phyloP scores from a whole-genome alignment of 2,888 invertebrate species.

The Epicampocera succincta region DNA sequence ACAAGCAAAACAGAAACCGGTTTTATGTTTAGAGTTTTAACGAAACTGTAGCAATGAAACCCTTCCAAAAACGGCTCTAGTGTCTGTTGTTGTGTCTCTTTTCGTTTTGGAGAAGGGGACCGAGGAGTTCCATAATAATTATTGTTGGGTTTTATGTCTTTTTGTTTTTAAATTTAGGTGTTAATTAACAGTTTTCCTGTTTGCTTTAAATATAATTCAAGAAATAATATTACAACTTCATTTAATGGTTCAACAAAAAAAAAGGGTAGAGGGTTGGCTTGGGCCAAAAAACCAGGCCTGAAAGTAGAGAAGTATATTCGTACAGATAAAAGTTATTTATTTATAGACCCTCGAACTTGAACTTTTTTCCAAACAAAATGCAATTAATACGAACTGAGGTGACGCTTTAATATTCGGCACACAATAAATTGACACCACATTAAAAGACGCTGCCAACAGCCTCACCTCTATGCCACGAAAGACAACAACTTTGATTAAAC shows the following conservation, averaged over 20 bases:
- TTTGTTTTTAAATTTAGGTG: conserved; percentile 60
- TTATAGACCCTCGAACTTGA: conserved; percentile 31
- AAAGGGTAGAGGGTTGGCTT: conserved; percentile 38
- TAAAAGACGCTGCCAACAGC: background rate
- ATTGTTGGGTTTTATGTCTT: conserved; percentile 37
- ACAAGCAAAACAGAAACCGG: conserved; percentile 4
- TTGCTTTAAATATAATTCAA: conserved; percentile 2
- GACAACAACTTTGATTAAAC: conserved; percentile 36
- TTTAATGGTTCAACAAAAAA: background rate
- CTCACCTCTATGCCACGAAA: background rate
- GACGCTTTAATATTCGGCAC: conserved; percentile 6
- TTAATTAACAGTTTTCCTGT: conserved; percentile 53
- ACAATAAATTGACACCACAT: background rate
- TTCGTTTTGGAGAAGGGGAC: background rate
- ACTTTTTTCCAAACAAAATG: background rate
- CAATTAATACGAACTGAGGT: conserved; percentile 24
- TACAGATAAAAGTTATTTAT: background rate
- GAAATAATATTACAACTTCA: conserved; percentile 45
- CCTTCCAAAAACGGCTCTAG: conserved; percentile 33
- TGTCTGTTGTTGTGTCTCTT: conserved; percentile 9
- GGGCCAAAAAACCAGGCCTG: background rate
- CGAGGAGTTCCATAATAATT: no score
- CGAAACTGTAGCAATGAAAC: conserved; percentile 1
- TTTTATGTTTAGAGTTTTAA: background rate
- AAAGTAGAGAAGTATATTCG: background rate